Base-by-base conservation (phyloP, 2,797 vertebrate species). In the Enteromius viviparus region DNA sequence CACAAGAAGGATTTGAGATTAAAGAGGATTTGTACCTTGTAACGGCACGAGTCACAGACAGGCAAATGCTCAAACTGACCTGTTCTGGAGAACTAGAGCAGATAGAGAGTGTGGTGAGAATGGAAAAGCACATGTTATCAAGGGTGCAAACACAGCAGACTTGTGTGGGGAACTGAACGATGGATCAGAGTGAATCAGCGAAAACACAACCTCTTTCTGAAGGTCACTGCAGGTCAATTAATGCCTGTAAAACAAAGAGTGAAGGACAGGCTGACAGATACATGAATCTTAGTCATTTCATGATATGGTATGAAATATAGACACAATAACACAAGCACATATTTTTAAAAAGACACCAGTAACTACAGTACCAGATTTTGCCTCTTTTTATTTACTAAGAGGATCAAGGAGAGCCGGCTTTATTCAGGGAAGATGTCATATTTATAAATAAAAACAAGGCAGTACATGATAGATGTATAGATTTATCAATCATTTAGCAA, bases 151-250 rank as follows among this genome's bases (percentile, higher is more conserved):
- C 80, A 75, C 58, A 81, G 80, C 84, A 86, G 62, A 47, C 76
- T 72, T 23, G 49, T 75, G 80, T 51, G 62, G 70, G 79, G 70
- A 76, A 81, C 21, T 62, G 55, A 76, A 83, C 66, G 49, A 79
- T 78, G 23, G 71, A 84, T 86, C 71, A 80, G 32, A 55, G 68
- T 78, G 83, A 77, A 76, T 86, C 87, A 88, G 85, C 83, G 77
- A 85, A 88, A 86, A 65, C 17, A 60, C 64, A 78, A 82, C 76
- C 71, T 82, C 77, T 64, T 70, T 66, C 47, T 85, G 72, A 78
- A 78, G 70, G 87, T 85, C 71, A 81, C 72, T 68, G 66, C 42
- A 85, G 80, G 82, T 86, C 83, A 84, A 7, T 26, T 34, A 88
- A 26, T 12, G 62, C 37, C 69, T 82, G 70, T 40, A 80, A 79